Percentiles rank a stretch among this genome's conserved stretches.
These are phyloP conservation scores for Atherinosoma microstoma DNA, from an alignment of 2,797 vertebrate species.

Conservation along the genomic window DNA sequence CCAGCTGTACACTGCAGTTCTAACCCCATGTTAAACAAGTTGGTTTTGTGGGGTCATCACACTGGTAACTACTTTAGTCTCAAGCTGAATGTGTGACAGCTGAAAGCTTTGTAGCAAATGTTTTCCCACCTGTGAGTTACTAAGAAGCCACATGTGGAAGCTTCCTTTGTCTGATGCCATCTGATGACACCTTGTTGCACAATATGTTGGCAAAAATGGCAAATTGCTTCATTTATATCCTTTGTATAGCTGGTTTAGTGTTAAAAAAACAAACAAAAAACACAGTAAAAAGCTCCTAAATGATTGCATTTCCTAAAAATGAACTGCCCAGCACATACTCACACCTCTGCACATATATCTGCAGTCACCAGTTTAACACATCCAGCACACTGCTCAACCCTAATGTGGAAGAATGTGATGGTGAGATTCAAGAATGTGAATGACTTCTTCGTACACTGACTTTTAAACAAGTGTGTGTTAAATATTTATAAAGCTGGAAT, in stretches of 20 bases:
- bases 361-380: background rate
- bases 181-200: background rate
- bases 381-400: background rate
- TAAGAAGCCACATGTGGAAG: background rate
- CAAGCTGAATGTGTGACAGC: background rate
- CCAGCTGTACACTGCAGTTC: too few species aligned
- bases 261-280: too few species aligned
- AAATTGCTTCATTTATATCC: background rate
- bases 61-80: background rate
- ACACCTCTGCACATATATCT: background rate
- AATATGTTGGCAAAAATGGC: background rate
- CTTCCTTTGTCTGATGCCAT: background rate
- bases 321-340: background rate
- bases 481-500: background rate
- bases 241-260: too few species aligned
- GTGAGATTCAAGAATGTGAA: background rate
- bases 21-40: too few species aligned
- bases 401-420: background rate
- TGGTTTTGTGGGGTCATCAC: too few species aligned
- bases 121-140: background rate
- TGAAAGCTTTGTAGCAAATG: background rate
- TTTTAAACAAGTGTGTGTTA: slow-evolving; percentile 1
- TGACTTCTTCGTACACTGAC: background rate
- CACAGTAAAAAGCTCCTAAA: too few species aligned
- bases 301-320: too few species aligned